phyloP scores from a whole-genome alignment of 2,113 vertebrate genomes.

The human region DNA sequence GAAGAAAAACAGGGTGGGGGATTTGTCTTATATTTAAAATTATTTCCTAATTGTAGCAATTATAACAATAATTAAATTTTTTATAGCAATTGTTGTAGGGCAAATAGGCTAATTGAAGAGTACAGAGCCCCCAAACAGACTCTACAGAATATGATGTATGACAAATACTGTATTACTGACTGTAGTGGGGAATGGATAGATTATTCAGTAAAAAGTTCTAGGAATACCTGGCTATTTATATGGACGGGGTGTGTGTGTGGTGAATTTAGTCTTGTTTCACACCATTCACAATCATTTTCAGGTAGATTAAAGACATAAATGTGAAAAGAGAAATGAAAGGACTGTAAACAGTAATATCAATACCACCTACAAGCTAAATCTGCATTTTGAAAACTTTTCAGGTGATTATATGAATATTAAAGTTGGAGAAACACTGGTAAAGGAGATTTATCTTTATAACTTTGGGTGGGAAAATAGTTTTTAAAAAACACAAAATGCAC shows the following conservation, averaged over 20 bases:
- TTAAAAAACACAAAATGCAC: background rate
- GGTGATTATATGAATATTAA: background rate
- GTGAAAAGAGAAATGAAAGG: background rate
- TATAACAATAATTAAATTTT: background rate
- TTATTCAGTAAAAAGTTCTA: background rate
- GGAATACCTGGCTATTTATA: background rate
- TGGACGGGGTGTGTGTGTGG: background rate
- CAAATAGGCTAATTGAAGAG: background rate
- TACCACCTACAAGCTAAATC: background rate
- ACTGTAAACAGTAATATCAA: background rate
- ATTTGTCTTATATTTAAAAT: background rate
- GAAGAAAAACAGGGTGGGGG: background rate
- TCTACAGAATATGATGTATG: background rate
- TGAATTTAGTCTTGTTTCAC: background rate
- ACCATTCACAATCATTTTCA: background rate
- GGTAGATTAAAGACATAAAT: background rate
- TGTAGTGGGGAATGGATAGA: background rate
- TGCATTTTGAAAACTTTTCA: background rate
- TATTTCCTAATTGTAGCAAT: background rate
- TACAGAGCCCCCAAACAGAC: background rate
- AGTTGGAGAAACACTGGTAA: background rate
- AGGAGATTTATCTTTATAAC: background rate
- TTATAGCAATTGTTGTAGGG: background rate
- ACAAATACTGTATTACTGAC: background rate
- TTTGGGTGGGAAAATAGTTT: background rate